Evolutionary conservation across 1,140 invertebrate genomes (phyloP).

Genomic region (Polyergus mexicanus): DNA sequence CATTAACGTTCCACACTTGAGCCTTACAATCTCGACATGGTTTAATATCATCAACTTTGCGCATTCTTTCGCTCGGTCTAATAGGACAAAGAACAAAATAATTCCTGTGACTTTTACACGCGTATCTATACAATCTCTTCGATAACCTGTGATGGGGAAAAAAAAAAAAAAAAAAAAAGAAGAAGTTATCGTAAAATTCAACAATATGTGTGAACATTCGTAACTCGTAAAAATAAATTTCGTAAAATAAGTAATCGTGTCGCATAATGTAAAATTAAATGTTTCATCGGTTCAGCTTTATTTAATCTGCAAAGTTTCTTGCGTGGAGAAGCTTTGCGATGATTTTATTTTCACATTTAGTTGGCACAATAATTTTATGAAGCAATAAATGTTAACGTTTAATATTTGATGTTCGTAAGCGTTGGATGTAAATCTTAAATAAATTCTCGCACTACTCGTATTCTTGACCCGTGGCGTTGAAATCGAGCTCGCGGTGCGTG

Average conservation of each 20-base stretch:
- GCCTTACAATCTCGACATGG: slow-evolving; percentile 37
- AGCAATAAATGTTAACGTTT: slow-evolving; percentile 6
- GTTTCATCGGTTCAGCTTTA: no score
- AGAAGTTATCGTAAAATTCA: background rate
- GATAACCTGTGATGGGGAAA: background rate
- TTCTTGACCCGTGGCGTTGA: no score
- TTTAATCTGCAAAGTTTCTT: background rate
- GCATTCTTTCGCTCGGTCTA: background rate
- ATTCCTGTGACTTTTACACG: background rate
- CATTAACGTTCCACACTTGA: slow-evolving; percentile 29
- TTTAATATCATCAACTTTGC: slow-evolving; percentile 60
- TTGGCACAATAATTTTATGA: background rate
- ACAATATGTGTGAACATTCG: background rate
- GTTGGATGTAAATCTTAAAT: no score
- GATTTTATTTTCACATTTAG: background rate
- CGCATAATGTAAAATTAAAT: background rate
- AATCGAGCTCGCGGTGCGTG: background rate
- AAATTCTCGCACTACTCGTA: no score
- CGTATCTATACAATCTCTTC: background rate
- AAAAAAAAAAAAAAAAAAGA: no score
- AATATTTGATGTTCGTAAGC: background rate
- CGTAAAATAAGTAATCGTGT: background rate
- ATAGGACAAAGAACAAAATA: slow-evolving; percentile 14
- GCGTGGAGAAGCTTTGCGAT: background rate
- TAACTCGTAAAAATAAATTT: slow-evolving; percentile 5